phyloP scores from a whole-genome alignment of 2,888 invertebrate species.

The Camptogramma bilineatum region DNA sequence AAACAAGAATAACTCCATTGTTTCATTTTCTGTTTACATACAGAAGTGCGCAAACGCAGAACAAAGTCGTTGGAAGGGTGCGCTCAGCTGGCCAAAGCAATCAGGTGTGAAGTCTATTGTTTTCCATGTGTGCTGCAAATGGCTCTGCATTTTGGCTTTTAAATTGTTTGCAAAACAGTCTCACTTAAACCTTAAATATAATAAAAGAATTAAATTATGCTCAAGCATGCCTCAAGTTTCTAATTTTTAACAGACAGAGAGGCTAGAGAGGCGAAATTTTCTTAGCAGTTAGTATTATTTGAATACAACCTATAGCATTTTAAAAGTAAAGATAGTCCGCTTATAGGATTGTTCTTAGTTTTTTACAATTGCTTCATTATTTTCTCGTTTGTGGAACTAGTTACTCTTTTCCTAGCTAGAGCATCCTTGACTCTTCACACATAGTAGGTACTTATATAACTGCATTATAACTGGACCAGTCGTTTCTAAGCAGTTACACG shows the following conservation, averaged over 20 bases:
- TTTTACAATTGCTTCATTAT: no score
- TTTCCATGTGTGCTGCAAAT: conserved; percentile 44
- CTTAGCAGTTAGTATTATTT: no score
- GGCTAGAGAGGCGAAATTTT: no score
- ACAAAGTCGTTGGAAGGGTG: conserved; percentile 34
- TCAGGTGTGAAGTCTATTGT: conserved; percentile 62
- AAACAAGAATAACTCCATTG: conserved; percentile 42
- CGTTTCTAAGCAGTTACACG: conserved; percentile 33
- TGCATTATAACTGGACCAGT: conserved; percentile 32
- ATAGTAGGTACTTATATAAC: no score
- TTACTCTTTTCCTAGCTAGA: not conserved
- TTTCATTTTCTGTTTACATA: conserved; percentile 42
- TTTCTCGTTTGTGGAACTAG: no score
- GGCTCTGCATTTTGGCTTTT: conserved; percentile 16
- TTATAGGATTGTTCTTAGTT: no score
- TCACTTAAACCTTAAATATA: not conserved
- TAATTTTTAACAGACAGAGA: no score
- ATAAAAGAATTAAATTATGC: no score
- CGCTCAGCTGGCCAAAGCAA: conserved; percentile 31
- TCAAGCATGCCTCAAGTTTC: no score
- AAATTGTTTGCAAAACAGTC: conserved; percentile 11
- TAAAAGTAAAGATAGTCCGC: no score
- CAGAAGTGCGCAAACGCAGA: conserved; percentile 37
- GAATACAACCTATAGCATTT: no score
- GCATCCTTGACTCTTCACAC: conserved; percentile 9